Base-by-base conservation (phyloP, 2,797 vertebrate genomes). In the Babyrousa celebensis region DNA sequence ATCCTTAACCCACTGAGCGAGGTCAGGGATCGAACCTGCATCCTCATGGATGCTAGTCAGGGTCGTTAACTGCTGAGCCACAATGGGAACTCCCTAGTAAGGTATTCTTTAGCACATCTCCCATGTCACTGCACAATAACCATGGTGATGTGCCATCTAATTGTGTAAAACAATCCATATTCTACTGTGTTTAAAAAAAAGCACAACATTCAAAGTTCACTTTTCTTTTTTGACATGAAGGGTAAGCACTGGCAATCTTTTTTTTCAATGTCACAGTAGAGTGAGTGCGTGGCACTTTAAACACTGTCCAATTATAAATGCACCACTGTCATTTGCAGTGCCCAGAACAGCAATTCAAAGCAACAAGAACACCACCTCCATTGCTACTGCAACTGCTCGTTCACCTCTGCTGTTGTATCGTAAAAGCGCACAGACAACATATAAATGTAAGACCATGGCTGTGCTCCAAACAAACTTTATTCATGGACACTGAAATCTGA, bases 331-430 rank as follows among this genome's bases (percentile, higher is more conserved):
- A 48, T 6, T 7, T 54, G 68, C 1, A 75, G 43, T 1, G 5
- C 40, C 5, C 14, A 1, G 14, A 23, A 29, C 11, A 70, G 29
- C 60, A 29, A 15, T 3, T 1, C 0, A 6, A 43, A 58, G 62
- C 62, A 16, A 9, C 0, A 23, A 40, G 6, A 63, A 21, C 16
- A 27, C 16, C 17, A 4, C 48, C 17, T 20, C 0, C 0, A 3
- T 2, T n/a, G 40, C 27, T 48, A 1, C 1, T 5, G 20, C 21
- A 18, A 8, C 27, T 58, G 16, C 36, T 29, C 12, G 2, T n/a
- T 48, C 32, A 2, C 6, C 43, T 60, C 32, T 12, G 52, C 40
- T 29, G 27, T 0, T 6, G 9, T 0, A 17, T 68, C 16, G 6
- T 16, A n/a, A 63, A 36, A 25, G 58, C 15, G 10, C 18, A 54